Conservation (phyloP, 2,797 vertebrate genomes). For the Furcifer pardalis region DNA sequence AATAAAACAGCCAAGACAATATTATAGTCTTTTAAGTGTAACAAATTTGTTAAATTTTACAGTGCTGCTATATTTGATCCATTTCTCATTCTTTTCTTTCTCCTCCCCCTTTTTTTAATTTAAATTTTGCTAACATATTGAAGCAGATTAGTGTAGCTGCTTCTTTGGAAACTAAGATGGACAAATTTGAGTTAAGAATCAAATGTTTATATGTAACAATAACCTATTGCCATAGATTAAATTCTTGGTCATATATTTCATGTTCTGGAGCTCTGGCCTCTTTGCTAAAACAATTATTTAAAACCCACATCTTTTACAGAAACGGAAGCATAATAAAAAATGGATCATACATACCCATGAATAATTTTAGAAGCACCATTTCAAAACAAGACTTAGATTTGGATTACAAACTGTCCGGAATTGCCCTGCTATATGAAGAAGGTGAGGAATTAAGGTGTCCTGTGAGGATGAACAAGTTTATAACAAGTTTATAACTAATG, state of each 20-base stretch:
- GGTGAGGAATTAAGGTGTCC: conserved; percentile 55
- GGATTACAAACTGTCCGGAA: conserved; percentile 42
- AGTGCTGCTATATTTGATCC: no score
- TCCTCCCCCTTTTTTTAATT: no score
- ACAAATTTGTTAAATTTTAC: no score
- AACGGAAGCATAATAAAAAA: conserved; percentile 43
- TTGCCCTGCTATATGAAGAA: conserved; percentile 62
- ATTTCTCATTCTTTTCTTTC: no score
- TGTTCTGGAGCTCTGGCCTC: conserved; percentile 27
- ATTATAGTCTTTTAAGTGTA: no score
- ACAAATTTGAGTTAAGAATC: not conserved
- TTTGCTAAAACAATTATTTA: not conserved
- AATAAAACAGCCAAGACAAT: no score
- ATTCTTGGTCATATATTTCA: conserved; percentile 17
- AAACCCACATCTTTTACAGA: conserved; percentile 44
- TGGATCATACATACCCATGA: conserved; percentile 17
- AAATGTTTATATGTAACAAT: not conserved
- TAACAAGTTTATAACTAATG: not conserved
- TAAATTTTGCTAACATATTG: no score
- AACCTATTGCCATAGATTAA: not conserved
- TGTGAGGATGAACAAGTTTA: conserved; percentile 15
- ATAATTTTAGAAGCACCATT: conserved; percentile 56
- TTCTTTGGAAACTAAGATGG: no score
- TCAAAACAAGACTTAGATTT: conserved; percentile 52
- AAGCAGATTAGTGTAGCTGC: no score